Percentiles rank a stretch among this genome's conserved stretches.
Evolutionary conservation across 2,888 invertebrate genomes (phyloP).

Genomic region (Rosalia funebris): DNA sequence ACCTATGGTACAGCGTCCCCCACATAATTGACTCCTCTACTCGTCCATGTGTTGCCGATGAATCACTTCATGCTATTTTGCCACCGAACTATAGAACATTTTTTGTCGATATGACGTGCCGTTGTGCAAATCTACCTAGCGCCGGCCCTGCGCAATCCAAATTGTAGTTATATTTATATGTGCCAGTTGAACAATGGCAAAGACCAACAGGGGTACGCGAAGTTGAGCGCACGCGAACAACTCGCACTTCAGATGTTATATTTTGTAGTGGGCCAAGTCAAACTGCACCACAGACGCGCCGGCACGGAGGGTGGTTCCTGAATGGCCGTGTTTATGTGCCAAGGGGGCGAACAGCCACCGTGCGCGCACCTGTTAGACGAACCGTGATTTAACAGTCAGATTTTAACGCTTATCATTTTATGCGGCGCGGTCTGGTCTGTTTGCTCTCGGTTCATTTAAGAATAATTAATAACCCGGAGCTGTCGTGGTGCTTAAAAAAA

Average conservation of each 20-base stretch:
- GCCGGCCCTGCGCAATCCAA: constrained; percentile 27
- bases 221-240: constrained; percentile 51
- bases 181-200: constrained; percentile 46
- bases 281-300: constrained; percentile 49
- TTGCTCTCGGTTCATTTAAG: constrained; percentile 47
- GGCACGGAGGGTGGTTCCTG: constrained; percentile 45
- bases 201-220: constrained; percentile 40
- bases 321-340: constrained; percentile 53
- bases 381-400: constrained; percentile 57
- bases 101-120: not conserved
- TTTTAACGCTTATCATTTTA: constrained; percentile 57
- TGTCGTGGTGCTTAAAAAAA: too few species aligned
- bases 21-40: too few species aligned
- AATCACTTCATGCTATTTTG: too few species aligned
- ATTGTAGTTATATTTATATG: constrained; percentile 48
- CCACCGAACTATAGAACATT: not conserved
- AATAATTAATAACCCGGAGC: constrained; percentile 35
- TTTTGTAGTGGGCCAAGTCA: constrained; percentile 58
- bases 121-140: not conserved
- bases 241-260: constrained; percentile 57
- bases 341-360: constrained; percentile 53
- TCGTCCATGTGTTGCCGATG: too few species aligned
- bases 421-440: constrained; percentile 46
- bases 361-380: constrained; percentile 56
- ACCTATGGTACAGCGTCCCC: too few species aligned